These are phyloP conservation scores for Oxystoma pomonae DNA, from an alignment of 2,888 invertebrate species.

Conservation along the genomic window DNA sequence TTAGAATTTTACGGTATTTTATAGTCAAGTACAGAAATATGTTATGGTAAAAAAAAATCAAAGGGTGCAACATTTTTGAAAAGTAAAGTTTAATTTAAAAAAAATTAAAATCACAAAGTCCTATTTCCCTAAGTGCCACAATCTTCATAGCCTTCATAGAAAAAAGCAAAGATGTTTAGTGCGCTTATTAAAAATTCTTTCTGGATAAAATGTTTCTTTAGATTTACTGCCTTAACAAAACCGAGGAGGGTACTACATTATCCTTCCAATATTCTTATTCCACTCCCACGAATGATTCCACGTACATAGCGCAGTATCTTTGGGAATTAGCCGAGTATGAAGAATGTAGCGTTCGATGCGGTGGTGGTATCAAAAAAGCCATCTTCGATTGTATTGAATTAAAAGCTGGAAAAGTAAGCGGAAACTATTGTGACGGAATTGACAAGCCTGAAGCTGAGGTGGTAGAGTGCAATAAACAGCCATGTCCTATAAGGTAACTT, in stretches of 20 bases:
- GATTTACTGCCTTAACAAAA: not conserved
- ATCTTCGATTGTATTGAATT: conserved; percentile 57
- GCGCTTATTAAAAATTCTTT: no score
- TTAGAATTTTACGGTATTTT: no score
- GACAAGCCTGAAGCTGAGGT: conserved; percentile 46
- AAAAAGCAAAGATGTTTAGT: no score
- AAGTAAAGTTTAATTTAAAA: no score
- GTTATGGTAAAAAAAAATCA: no score
- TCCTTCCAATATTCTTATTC: conserved; percentile 45
- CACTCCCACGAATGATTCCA: conserved; percentile 52
- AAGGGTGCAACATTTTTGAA: no score
- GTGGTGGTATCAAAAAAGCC: conserved; percentile 54
- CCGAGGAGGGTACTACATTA: not conserved
- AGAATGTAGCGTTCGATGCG: conserved; percentile 59
- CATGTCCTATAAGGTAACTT: conserved; percentile 52
- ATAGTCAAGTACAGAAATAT: no score
- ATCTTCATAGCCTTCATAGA: no score
- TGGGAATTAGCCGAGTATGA: conserved; percentile 63
- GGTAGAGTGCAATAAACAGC: conserved; percentile 49
- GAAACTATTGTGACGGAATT: conserved; percentile 48
- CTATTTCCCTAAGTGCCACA: no score
- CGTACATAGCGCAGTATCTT: conserved; percentile 54
- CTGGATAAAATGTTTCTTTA: no score
- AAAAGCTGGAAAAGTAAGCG: conserved; percentile 57
- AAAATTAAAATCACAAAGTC: no score